phyloP scores from a whole-genome alignment of 2,797 vertebrate species.

The Pangasius larnaudii region DNA sequence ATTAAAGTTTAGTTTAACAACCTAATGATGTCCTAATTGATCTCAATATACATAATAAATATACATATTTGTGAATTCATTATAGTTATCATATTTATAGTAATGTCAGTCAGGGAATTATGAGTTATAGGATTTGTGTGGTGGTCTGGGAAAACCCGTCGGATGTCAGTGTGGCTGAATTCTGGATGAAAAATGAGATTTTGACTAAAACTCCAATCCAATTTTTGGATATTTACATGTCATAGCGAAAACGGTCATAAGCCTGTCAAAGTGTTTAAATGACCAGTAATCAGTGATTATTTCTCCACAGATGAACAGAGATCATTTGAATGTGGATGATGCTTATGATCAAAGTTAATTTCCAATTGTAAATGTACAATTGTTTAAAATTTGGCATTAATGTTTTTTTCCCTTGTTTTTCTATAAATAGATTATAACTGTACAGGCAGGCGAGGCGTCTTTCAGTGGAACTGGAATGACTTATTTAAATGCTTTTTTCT shows the following conservation, averaged over 20 bases:
- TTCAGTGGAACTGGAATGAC: neutral
- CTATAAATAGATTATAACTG: neutral
- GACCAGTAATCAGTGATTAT: neutral
- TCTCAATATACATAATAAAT: constrained; percentile 41
- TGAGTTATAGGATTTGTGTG: neutral
- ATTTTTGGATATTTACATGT: neutral
- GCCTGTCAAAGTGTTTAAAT: neutral
- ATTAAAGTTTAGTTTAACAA: neutral
- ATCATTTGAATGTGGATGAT: neutral
- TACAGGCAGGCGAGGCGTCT: neutral
- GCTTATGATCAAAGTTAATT: neutral
- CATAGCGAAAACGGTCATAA: neutral
- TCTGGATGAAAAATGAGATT: neutral
- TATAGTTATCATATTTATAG: constrained; percentile 22
- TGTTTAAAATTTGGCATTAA: neutral
- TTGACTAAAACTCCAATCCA: neutral
- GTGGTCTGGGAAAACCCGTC: neutral
- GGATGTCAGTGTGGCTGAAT: neutral
- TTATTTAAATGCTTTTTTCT: neutral
- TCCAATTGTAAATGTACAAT: neutral
- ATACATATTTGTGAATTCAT: constrained; percentile 24
- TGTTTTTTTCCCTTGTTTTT: no score
- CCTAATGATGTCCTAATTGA: constrained; percentile 14
- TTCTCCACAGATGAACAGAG: neutral
- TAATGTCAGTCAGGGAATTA: constrained; percentile 21